Evolutionary conservation across 64 coral and sea anemone genomes (phyloP).

Genomic region (Montipora sp.): DNA sequence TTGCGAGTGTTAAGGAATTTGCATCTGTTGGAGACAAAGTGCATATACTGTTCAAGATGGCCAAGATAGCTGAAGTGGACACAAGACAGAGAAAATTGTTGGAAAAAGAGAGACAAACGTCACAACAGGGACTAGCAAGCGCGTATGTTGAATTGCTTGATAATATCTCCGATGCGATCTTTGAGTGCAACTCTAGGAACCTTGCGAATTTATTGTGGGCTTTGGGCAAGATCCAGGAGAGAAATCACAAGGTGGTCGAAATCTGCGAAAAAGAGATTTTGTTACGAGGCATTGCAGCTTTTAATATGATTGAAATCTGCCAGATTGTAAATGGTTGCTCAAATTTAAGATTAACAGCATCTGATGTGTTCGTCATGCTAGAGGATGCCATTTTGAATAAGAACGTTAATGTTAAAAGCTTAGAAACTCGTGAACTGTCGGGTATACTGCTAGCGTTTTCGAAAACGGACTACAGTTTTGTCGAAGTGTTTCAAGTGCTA

Average conservation of each 20-base stretch:
- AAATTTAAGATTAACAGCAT: background rate
- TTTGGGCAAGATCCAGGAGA: slow-evolving; percentile 18
- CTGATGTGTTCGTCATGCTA: background rate
- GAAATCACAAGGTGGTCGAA: background rate
- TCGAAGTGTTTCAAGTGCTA: background rate
- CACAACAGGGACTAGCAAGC: background rate
- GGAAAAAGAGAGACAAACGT: slow-evolving; percentile 1
- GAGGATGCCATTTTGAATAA: slow-evolving; percentile 30
- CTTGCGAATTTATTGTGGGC: slow-evolving; percentile 28
- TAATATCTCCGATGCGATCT: background rate
- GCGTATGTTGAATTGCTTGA: slow-evolving; percentile 17
- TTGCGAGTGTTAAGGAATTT: background rate
- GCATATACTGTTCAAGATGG: slow-evolving; percentile 11
- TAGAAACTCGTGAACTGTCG: slow-evolving; percentile 6
- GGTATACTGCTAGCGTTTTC: slow-evolving; percentile 16
- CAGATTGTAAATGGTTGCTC: slow-evolving; percentile 22
- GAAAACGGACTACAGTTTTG: background rate
- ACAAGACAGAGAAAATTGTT: background rate
- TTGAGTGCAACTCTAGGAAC: background rate
- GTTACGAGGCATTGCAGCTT: background rate
- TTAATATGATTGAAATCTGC: background rate
- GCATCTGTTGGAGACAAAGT: background rate
- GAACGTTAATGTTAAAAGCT: background rate
- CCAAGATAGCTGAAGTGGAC: slow-evolving; percentile 16
- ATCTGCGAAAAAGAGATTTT: slow-evolving; percentile 15